Base-by-base conservation (phyloP, 2,888 invertebrate genomes). In the Iselma pallidipennis region DNA sequence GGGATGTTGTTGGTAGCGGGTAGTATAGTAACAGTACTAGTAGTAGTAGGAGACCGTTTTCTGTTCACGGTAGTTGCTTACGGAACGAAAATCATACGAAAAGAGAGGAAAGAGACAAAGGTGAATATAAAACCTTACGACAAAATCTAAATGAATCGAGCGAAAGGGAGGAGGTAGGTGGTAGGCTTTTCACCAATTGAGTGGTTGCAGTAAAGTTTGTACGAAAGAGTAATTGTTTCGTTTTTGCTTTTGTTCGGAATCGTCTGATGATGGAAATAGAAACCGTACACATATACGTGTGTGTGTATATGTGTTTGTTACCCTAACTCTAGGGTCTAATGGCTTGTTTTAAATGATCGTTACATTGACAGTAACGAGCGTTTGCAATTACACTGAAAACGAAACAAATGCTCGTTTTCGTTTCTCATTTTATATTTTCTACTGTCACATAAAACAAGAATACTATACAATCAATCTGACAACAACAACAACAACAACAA, bases 231-330 rank as follows among this genome's bases (percentile, higher is more conserved):
- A 16, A 61, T 66, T 66, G 54, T 64, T 66, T 66, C 66, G 66
- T 66, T 64, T 61, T 61, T 57, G 64, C 56, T 64, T 61, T 62
- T 48, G 55, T 55, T 45, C 16, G 7, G n/a, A 55, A 53, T 28
- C 7, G 16, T 53, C 16, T 7, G 16, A 37, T 37, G 37, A 37
- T 37, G 2, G 19, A 37, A 37, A 37, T 37, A 4, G 37, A 2
- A 37, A 19, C 16, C 16, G 2, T 26, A 26, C 6, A 4, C 6
- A 26, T 26, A 4, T 26, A 26, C 26, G 26, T 26, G 26, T 26
- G 16, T 37, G 37, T 37, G 37, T 37, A n/a, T n/a, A 16, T 7
- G 16, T 37, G 2, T 37, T 37, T 33, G 33, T 33, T 33, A 33
- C 23, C 33, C 21, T 14, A 53, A 31, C 16, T 23, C 14, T 1